phyloP scores from a whole-genome alignment of 2,888 invertebrate genomes.

The Agriopis marginaria region DNA sequence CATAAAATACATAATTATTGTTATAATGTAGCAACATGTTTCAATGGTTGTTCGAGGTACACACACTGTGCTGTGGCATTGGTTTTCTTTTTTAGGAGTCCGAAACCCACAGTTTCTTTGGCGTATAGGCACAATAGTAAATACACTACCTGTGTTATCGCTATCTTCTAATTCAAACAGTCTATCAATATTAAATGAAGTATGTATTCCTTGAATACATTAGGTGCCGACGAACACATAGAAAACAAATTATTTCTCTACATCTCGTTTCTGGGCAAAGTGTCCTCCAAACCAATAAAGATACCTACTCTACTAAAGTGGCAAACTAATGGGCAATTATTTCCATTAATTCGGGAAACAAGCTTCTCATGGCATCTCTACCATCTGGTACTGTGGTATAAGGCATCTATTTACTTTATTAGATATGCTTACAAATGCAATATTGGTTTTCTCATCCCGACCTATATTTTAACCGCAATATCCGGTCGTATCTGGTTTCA shows the following conservation, averaged over 20 bases:
- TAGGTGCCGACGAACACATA: constrained; percentile 52
- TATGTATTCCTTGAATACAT: constrained; percentile 96
- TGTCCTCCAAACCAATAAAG: constrained; percentile 12
- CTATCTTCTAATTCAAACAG: constrained; percentile 96
- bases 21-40: constrained; percentile 92
- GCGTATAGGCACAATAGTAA: constrained; percentile 96
- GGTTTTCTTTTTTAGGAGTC: constrained; percentile 96
- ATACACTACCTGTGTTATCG: constrained; percentile 97
- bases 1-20: background rate
- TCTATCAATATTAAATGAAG: constrained; percentile 95
- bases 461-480: constrained; percentile 46
- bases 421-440: constrained; percentile 27
- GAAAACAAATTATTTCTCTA: background rate
- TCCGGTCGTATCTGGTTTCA: constrained; percentile 45
- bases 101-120: constrained; percentile 95
- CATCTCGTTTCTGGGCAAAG: background rate
- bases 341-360: constrained; percentile 10
- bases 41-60: constrained; percentile 96
- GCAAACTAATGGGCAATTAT: constrained; percentile 22
- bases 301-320: background rate
- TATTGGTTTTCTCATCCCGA: constrained; percentile 36
- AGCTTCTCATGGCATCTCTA: constrained; percentile 1
- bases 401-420: constrained; percentile 17
- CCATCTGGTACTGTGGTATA: constrained; percentile 3
- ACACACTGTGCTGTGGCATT: constrained; percentile 91